phyloP scores from a whole-genome alignment of 2,113 vertebrate species.

The Hoplias malabaricus region DNA sequence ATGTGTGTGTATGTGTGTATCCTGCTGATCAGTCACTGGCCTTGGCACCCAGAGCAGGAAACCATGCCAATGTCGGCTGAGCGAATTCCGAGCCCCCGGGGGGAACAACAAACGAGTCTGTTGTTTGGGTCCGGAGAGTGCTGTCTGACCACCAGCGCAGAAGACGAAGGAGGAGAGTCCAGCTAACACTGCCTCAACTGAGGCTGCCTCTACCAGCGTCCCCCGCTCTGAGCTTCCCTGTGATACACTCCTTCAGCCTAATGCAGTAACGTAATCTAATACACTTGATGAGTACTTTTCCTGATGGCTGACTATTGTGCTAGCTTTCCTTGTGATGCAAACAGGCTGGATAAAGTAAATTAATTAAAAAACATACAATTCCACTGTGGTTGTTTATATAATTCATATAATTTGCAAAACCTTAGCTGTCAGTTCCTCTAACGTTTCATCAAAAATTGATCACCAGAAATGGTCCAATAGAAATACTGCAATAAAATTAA shows the following conservation, averaged over 20 bases:
- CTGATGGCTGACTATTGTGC: no score
- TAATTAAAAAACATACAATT: no score
- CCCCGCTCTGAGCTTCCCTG: neutral
- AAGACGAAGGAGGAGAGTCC: constrained; percentile 39
- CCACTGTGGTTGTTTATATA: no score
- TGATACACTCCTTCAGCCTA: neutral
- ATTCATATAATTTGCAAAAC: no score
- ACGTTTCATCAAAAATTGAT: no score
- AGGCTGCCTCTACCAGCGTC: constrained; percentile 15
- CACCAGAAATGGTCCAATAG: no score
- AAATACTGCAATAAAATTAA: no score
- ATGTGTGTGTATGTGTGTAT: constrained; percentile 37
- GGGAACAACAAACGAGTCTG: constrained; percentile 52
- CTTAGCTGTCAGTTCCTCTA: no score
- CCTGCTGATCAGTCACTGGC: constrained; percentile 52
- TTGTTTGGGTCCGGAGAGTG: constrained; percentile 49
- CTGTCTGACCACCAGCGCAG: constrained; percentile 45
- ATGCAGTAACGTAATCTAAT: neutral
- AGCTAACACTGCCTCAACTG: constrained; percentile 25
- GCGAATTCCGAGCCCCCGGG: constrained; percentile 51
- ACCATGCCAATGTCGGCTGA: constrained; percentile 56
- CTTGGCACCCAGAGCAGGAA: constrained; percentile 50
- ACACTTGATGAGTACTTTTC: no score
- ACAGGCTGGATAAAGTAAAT: no score
- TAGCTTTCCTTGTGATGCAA: neutral